Evolutionary conservation across 2,797 vertebrate species (phyloP).

Genomic region (Aselliscus stoliczkanus): DNA sequence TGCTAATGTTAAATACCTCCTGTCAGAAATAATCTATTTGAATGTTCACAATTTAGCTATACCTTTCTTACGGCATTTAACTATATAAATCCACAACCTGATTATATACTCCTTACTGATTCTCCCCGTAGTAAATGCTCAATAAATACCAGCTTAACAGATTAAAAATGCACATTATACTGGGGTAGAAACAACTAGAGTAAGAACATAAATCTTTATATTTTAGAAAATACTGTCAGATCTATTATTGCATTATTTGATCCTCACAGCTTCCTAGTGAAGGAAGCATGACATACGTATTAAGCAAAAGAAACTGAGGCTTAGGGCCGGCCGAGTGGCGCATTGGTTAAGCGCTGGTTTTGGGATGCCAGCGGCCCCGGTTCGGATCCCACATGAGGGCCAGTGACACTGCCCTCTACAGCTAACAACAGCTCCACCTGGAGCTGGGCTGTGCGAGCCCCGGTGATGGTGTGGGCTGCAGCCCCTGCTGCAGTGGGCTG

Average conservation of each 20-base stretch:
- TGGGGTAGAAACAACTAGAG: background rate
- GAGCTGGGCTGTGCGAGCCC: no score
- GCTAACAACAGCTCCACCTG: no score
- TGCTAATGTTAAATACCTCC: background rate
- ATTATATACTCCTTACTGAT: no score
- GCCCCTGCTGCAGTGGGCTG: no score
- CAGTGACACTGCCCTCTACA: no score
- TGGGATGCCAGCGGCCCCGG: no score
- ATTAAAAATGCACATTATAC: background rate
- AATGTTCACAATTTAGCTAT: background rate
- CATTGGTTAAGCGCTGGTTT: no score
- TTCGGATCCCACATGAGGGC: no score
- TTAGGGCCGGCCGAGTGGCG: no score
- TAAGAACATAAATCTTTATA: background rate
- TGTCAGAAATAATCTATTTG: background rate
- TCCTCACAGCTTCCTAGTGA: background rate
- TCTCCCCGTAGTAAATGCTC: background rate
- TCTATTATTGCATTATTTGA: background rate
- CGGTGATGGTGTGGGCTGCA: no score
- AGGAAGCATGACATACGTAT: background rate
- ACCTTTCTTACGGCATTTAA: background rate
- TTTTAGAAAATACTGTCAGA: constrained; percentile 6
- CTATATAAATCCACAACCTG: background rate
- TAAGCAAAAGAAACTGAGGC: background rate
- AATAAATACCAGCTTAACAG: background rate